Evolutionary conservation across 1,140 invertebrate species (phyloP), one percentile per base, ranked within the genome.

Genomic region (Pseudomyrmex gracilis): DNA sequence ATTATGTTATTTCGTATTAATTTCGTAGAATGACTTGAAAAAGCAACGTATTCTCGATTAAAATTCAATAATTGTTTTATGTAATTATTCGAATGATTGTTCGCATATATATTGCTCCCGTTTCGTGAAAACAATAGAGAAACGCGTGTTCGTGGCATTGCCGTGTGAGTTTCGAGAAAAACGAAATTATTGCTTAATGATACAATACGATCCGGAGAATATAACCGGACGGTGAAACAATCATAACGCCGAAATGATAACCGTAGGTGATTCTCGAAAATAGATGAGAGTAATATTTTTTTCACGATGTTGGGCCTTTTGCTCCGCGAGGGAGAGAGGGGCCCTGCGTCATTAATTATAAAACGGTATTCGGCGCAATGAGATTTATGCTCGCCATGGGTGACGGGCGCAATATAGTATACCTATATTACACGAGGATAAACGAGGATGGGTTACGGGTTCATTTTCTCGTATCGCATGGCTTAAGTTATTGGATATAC

Each of bases 301-400:
- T 68, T 47, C 51, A 57, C 51, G 5, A 70, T 22, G 64, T 34
- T 45, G 34, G 45, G 82, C 57, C 84, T 83, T 12, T 20, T 5
- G 34, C 47, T 70, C 22, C 55, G 15, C 5, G 34, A 34, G 34
- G 7, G 34, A 34, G 70, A 22, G 57, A 82, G 84, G 90, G 85
- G 84, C 17, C 55, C 87, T 83, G 76, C 70, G 80, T 85, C 87
- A 88, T 91, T 91, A 91, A 78, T 90, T 91, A 89, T 87, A 84
- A 89, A 89, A 87, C 68, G 82, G 86, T 77, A 83, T 80, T 88
- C 82, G 87, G 84, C 73, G 82, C 61, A 73, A 67, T 82, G 84
- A 89, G 91, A 92, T 91, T 92, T 92, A 92, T 90, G 71, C 64
- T 77, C 76, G 82, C 84, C 74, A 84, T 84, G 86, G 90, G 77